Evolutionary conservation across 2,113 vertebrate species (phyloP).

Genomic region (Sinocyclocheilus maitianheensis): DNA sequence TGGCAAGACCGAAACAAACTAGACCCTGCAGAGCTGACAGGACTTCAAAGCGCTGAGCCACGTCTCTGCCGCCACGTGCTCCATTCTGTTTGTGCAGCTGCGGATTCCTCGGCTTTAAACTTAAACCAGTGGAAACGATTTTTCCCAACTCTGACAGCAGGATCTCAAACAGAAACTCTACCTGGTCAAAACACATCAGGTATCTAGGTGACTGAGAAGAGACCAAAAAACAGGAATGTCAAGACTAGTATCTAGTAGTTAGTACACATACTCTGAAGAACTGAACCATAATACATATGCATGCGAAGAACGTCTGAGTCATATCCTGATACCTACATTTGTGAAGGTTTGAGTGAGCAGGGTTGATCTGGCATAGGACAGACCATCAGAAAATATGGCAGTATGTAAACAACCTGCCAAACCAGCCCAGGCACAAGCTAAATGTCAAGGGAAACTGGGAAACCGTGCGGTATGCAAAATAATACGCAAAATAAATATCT

Average conservation of each 20-base stretch:
- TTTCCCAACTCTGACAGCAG: constrained; percentile 30
- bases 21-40: constrained; percentile 4
- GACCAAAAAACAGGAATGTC: not conserved
- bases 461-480: not conserved
- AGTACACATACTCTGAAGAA: not conserved
- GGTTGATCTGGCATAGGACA: not conserved
- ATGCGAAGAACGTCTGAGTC: not conserved
- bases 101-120: constrained; percentile 67
- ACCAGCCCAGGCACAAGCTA: not conserved
- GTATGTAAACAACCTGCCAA: not conserved
- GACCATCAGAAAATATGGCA: constrained; percentile 35
- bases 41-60: constrained; percentile 45
- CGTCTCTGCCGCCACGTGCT: not conserved
- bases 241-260: not conserved
- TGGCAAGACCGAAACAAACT: not conserved
- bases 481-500: not conserved
- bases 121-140: constrained; percentile 65
- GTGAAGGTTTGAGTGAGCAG: not conserved
- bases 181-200: not conserved
- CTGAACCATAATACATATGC: not conserved
- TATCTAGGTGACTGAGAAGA: not conserved
- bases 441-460: not conserved
- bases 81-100: constrained; percentile 71
- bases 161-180: constrained; percentile 46
- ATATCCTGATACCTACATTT: not conserved